Base-by-base conservation (phyloP, 1,140 invertebrate species). In the Theocolax elegans region DNA sequence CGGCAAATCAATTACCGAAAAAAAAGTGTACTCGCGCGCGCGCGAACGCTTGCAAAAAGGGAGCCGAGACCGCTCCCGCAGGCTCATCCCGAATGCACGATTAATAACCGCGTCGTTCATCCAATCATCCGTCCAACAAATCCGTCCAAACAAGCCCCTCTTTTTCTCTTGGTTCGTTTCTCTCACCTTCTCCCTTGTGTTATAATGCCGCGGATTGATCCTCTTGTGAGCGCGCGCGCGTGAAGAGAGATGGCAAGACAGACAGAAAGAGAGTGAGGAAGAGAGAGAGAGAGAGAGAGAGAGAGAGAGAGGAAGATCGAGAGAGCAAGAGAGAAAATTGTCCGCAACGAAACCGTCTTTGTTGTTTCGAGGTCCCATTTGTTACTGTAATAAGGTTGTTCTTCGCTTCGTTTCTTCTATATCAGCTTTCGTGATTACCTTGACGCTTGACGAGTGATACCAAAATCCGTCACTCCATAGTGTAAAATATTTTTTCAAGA, bases 41-140 rank as follows among this genome's bases (percentile, higher is more conserved):
- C 12, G 23, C 49, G 2, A 1, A 25, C 51, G 13, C 27, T 29
- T 31, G n/a, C 31, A 27, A 42, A 46, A 60, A 17, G n/a, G 58
- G 25, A 23, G 15, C 58, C 23, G 23, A n/a, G n/a, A n/a, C 35
- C 40, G 3, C 46, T 49, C 46, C 19, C 46, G 38, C 40, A 46
- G 38, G 42, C 42, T 35, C 44, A 29, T 49, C 60, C 44, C 58
- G 38, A 58, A 58, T 63, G 44, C 35, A 62, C 59, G 59, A 70
- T 70, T 70, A 70, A 70, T 70, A 70, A 70, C 59, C 35, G 38
- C 58, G 40, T 70, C 67, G 49, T 56, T 63, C 67, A 27, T 63
- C 67, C 59, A 56, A 70, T 70, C 67, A 63, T 70, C 67, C 60
- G 53, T 65, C 68, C 49, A 64, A 64, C 59, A 64, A 70, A 70